A percentile compares a stretch with the other conserved stretches of the same genome.
Evolutionary conservation across 2,113 vertebrate genomes (phyloP).

Genomic region (Oreotrochilus melanogaster): DNA sequence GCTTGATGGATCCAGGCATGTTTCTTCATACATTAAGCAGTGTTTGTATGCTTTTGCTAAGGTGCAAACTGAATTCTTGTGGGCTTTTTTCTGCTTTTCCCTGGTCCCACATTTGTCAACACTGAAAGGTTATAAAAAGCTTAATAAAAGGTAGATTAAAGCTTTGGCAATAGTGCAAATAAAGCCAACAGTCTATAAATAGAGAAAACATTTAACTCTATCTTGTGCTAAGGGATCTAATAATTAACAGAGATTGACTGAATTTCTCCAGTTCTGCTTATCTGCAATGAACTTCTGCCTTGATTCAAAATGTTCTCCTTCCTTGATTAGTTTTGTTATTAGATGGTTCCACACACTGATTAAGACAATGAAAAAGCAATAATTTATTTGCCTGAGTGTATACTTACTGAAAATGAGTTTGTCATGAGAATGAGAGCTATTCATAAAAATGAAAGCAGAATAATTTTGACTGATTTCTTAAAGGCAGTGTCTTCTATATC

Average conservation of each 20-base stretch:
- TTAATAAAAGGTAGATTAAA: neutral
- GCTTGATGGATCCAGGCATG: neutral
- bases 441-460: neutral
- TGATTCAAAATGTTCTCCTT: constrained; percentile 1
- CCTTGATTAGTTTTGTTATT: neutral
- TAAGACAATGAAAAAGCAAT: neutral
- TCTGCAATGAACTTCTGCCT: neutral
- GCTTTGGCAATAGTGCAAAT: neutral
- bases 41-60: neutral
- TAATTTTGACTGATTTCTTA: neutral
- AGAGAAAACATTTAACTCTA: constrained; percentile 29
- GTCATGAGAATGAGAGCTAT: neutral
- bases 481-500: neutral
- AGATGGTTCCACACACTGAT: neutral
- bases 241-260: constrained; percentile 1
- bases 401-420: neutral
- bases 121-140: neutral
- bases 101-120: neutral
- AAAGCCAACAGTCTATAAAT: neutral
- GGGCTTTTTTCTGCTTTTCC: neutral
- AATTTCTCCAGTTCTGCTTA: neutral
- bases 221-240: neutral
- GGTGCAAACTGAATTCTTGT: neutral
- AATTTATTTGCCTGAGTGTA: neutral
- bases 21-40: neutral